Base-by-base conservation (phyloP, 2,888 invertebrate genomes). In the Augiades crinisus region DNA sequence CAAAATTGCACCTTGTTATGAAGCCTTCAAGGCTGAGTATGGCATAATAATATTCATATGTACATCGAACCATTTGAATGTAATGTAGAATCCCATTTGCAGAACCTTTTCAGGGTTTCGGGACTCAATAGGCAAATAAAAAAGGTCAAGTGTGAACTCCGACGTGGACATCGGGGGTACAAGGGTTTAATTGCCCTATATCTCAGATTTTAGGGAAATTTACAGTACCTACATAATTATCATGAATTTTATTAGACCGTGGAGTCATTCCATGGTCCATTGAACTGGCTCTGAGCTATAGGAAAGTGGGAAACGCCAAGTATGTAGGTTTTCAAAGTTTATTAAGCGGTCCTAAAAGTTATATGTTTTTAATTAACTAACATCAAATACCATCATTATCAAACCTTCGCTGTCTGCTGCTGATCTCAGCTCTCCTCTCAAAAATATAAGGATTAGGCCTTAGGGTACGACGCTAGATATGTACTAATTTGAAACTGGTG, bases 111-210 rank as follows among this genome's bases (percentile, higher is more conserved):
- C 52, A 56, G 56, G 54, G 52, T 56, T 58, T 54, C 44, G 58
- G 54, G 52, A 49, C 58, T 55, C 53, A 56, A 58, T 58, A 56
- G 58, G 54, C 55, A 54, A 58, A 58, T 56, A 52, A 54, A 55
- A 54, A 53, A 41, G 49, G 56, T 50, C 40, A 56, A 56, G 56
- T 17, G 34, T 14, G 56, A 53, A 27, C 33, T 12, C 21, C 19
- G 34, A 19, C 17, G 21, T 44, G 51, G 44, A 37, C 50, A 41
- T 36, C 17, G 12, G n/a, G 47, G 13, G 47, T 16, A 22, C 41
- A 24, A 21, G 34, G 17, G 43, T 43, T 44, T 51, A 51, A 51
- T 44, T 44, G 37, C 43, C 36, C 47, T n/a, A 40, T 31, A 51
- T 50, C 14, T 10, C 16, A 12, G 37, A 37, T 50, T 44, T 44